Conservation (phyloP, 2,113 vertebrate genomes). For the Indicator indicator region DNA sequence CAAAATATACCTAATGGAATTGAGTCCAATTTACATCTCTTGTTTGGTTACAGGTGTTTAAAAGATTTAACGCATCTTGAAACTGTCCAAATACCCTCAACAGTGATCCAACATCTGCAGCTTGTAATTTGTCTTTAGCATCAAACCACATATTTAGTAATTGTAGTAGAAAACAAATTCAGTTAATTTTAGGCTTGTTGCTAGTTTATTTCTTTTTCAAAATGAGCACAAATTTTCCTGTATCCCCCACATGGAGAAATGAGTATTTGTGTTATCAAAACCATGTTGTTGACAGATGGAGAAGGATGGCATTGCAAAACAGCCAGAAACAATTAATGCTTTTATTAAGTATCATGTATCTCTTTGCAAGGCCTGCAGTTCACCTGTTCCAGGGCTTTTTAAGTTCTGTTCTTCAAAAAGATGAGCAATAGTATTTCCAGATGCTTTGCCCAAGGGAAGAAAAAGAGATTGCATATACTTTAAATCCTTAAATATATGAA, state of each 20-base stretch:
- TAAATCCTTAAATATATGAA: not conserved
- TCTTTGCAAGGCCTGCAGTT: not conserved
- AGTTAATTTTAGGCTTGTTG: not conserved
- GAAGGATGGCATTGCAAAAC: not conserved
- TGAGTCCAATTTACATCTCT: constrained; percentile 19
- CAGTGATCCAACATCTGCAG: not conserved
- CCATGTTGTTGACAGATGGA: not conserved
- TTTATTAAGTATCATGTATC: not conserved
- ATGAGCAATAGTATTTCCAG: not conserved
- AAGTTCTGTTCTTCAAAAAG: not conserved
- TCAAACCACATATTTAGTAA: not conserved
- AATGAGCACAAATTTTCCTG: not conserved
- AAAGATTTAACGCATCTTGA: constrained; percentile 38
- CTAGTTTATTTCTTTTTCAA: not conserved
- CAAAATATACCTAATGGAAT: not conserved
- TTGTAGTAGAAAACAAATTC: not conserved
- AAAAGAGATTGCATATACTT: not conserved
- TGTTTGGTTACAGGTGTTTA: constrained; percentile 2
- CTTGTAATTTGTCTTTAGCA: not conserved
- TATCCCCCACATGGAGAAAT: not conserved
- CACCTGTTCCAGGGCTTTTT: not conserved
- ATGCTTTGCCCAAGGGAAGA: not conserved
- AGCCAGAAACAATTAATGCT: not conserved
- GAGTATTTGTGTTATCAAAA: not conserved
- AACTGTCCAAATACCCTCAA: constrained; percentile 34